Evolutionary conservation across 92 coral and sea anemone genomes (phyloP).

Genomic region (Epizoanthus scotinus): DNA sequence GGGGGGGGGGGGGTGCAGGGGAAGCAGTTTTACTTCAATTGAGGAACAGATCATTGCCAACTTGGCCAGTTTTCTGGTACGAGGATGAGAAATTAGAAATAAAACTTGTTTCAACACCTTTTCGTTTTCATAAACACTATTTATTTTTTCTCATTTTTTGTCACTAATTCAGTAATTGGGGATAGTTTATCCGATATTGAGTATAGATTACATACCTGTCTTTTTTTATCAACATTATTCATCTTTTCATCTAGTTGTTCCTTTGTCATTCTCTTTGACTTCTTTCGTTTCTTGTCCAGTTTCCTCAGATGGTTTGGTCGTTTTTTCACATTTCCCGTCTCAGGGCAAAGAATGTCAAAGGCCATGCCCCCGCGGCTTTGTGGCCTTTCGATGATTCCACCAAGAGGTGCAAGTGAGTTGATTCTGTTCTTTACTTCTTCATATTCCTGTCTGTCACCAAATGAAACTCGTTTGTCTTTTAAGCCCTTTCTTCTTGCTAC

Average conservation of each 20-base stretch:
- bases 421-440: slow-evolving; percentile 67
- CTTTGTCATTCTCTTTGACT: slow-evolving; percentile 71
- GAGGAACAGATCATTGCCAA: no score
- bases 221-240: slow-evolving; percentile 73
- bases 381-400: slow-evolving; percentile 80
- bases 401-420: slow-evolving; percentile 63
- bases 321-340: slow-evolving; percentile 91
- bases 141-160: no score
- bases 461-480: slow-evolving; percentile 74
- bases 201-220: slow-evolving; percentile 55
- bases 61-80: no score
- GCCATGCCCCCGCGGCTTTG: slow-evolving; percentile 90
- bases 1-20: no score
- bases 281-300: slow-evolving; percentile 77
- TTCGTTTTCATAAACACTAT: no score
- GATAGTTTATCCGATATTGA: not conserved
- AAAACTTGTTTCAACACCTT: no score
- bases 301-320: slow-evolving; percentile 73
- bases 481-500: slow-evolving; percentile 71
- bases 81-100: no score
- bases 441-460: slow-evolving; percentile 67
- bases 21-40: no score
- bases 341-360: slow-evolving; percentile 87
- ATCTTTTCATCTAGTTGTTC: slow-evolving; percentile 89
- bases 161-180: not conserved